A percentile compares a stretch with the other conserved stretches of the same genome.
phyloP scores from a whole-genome alignment of 2,113 vertebrate species.

The Perccottus glenii region DNA sequence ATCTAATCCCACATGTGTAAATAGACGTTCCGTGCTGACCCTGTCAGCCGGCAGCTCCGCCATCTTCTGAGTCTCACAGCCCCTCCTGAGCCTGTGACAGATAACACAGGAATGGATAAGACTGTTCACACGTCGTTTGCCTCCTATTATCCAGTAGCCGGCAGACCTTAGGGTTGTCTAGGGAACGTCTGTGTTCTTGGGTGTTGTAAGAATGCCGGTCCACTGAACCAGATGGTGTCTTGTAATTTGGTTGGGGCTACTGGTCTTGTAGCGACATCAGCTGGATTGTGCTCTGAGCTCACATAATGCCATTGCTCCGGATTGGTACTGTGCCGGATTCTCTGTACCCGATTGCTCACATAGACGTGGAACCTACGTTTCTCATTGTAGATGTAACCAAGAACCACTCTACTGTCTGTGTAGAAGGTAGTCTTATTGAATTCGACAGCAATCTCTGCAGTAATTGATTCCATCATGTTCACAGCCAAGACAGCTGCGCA shows the following conservation, averaged over 20 bases:
- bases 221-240: conserved; percentile 8
- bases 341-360: conserved; percentile 8
- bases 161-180: not conserved
- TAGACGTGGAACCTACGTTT: conserved; percentile 18
- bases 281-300: conserved; percentile 8
- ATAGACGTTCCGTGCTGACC: too few species aligned
- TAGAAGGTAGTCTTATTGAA: conserved; percentile 5
- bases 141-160: too few species aligned
- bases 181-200: not conserved
- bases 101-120: too few species aligned
- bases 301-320: conserved; percentile 29
- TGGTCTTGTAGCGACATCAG: conserved; percentile 14
- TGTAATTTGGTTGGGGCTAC: not conserved
- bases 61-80: too few species aligned
- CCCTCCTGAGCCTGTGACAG: too few species aligned
- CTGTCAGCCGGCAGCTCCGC: too few species aligned
- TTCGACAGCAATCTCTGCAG: not conserved
- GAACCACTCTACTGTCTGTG: conserved; percentile 23
- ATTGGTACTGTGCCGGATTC: conserved; percentile 1
- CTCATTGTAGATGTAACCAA: conserved; percentile 25
- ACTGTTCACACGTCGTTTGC: too few species aligned
- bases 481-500: not conserved
- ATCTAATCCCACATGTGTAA: too few species aligned
- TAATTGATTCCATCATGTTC: not conserved
- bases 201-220: not conserved